A percentile compares a stretch with the other conserved stretches of the same genome.
These are phyloP conservation scores for Microtus richardsoni DNA, from an alignment of 2,113 vertebrate genomes.

Conservation along the genomic window DNA sequence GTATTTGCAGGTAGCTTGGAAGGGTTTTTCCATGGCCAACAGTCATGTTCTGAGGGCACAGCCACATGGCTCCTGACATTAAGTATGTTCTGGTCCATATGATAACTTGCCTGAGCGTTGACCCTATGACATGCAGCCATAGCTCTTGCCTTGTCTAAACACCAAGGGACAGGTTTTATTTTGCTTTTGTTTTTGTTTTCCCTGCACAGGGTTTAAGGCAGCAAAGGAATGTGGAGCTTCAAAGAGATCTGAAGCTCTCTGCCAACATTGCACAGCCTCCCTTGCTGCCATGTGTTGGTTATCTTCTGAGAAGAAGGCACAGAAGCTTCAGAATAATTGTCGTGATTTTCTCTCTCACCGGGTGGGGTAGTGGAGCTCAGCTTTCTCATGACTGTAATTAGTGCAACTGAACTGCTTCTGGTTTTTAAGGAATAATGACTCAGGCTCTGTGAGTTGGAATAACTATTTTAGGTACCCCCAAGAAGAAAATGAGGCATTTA, in stretches of 20 bases:
- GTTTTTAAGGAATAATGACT: background rate
- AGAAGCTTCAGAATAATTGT: conserved; percentile 39
- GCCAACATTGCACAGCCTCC: background rate
- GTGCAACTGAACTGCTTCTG: conserved; percentile 2
- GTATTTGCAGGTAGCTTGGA: background rate
- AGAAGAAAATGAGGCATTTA: conserved; percentile 7
- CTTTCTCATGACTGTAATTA: conserved; percentile 32
- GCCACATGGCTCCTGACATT: accelerated
- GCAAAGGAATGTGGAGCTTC: background rate
- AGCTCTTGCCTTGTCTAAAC: conserved; percentile 23
- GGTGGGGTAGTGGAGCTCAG: background rate
- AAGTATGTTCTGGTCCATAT: background rate
- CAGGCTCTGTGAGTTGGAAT: background rate
- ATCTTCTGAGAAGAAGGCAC: conserved; percentile 4
- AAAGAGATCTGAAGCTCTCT: background rate
- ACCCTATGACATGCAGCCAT: background rate
- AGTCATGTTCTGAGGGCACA: background rate
- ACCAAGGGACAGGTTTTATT: background rate
- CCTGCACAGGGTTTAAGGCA: background rate
- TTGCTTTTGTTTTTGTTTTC: background rate
- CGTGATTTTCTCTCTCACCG: conserved; percentile 13
- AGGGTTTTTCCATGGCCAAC: background rate
- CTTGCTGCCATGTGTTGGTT: background rate
- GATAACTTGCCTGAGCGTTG: background rate
- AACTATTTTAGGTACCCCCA: background rate